Conservation (phyloP, 2,888 invertebrate species). For the Dryobota labecula region DNA sequence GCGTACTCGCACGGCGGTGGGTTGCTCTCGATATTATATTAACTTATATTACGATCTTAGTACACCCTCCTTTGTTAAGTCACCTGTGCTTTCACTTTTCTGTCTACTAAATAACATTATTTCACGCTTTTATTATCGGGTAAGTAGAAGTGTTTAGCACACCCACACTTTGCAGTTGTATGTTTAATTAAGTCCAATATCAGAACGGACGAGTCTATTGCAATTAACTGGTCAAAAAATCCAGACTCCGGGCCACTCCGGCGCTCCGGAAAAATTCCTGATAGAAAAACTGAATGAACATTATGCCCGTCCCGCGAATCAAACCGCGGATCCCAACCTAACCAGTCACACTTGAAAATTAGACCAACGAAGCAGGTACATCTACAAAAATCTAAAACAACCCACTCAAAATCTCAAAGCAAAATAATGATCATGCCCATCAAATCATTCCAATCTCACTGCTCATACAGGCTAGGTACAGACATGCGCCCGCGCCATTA, state of each 20-base stretch:
- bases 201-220: neutral
- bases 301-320: neutral
- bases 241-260: neutral
- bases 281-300: neutral
- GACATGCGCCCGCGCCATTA: slow-evolving; percentile 45
- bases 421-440: slow-evolving; percentile 7
- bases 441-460: slow-evolving; percentile 45
- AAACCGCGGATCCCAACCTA: neutral
- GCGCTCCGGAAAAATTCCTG: neutral
- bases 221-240: neutral
- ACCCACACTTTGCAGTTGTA: neutral
- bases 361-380: neutral
- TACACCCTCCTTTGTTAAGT: neutral
- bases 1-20: neutral
- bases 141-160: neutral
- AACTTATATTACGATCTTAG: no score
- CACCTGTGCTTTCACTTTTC: neutral
- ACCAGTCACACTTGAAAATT: neutral
- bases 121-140: no score
- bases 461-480: slow-evolving; percentile 28
- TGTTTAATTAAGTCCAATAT: neutral
- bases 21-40: no score
- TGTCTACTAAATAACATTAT: neutral
- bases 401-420: slow-evolving; percentile 23
- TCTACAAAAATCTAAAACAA: slow-evolving; percentile 18